Percentiles rank a stretch among this genome's conserved stretches.
These are phyloP conservation scores for Sitobion miscanthi DNA, from an alignment of 1,140 invertebrate genomes.

Conservation along the genomic window DNA sequence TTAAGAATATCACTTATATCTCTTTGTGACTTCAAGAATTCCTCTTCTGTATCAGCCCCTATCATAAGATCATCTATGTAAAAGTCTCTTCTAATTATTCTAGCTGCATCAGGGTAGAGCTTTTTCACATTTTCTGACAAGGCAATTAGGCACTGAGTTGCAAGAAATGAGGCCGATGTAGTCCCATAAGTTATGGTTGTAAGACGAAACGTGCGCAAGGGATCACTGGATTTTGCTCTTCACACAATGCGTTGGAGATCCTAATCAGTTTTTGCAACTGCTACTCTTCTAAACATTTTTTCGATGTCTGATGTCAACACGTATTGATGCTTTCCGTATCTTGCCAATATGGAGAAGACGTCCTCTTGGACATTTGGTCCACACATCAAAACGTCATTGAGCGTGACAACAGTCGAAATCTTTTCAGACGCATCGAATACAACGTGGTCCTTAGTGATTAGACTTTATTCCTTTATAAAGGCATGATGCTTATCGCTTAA, in stretches of 20 bases:
- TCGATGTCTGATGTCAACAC: slow-evolving; percentile 61
- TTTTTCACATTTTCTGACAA: not conserved
- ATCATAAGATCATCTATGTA: no score
- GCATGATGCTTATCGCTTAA: slow-evolving; percentile 59
- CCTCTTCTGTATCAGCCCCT: not conserved
- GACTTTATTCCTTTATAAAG: slow-evolving; percentile 57
- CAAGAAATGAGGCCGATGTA: slow-evolving; percentile 6
- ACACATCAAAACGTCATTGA: slow-evolving; percentile 62
- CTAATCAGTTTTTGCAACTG: not conserved
- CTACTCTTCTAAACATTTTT: slow-evolving; percentile 18
- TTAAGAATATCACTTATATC: not conserved
- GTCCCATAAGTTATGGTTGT: slow-evolving; percentile 30
- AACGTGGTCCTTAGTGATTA: slow-evolving; percentile 58
- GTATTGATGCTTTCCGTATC: slow-evolving; percentile 60
- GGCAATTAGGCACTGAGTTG: not conserved
- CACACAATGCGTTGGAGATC: not conserved
- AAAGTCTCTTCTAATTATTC: no score
- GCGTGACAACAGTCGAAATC: slow-evolving; percentile 58
- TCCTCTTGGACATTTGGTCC: slow-evolving; percentile 60
- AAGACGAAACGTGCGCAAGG: not conserved
- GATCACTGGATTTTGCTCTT: not conserved
- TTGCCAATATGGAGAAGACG: slow-evolving; percentile 60
- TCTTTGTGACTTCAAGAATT: not conserved
- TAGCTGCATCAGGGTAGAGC: no score
- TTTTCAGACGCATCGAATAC: slow-evolving; percentile 62